Evolutionary conservation across 2,888 invertebrate species (phyloP).

Genomic region (Endotricha flammealis): DNA sequence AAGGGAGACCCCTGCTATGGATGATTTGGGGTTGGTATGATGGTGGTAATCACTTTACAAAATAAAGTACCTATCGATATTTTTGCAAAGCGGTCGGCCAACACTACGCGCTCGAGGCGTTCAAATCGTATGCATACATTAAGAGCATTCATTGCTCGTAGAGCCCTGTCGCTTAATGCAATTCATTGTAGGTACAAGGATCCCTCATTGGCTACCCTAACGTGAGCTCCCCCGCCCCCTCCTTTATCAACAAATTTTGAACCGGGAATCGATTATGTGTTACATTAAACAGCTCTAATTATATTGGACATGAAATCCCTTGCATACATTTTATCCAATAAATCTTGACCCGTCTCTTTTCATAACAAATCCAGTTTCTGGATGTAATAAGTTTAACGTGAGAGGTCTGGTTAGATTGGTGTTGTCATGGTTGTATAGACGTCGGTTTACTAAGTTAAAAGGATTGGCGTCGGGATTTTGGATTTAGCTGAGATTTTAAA

Average conservation of each 20-base stretch:
- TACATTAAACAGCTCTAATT: constrained; percentile 28
- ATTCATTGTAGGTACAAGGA: constrained; percentile 71
- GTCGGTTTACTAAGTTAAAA: constrained; percentile 57
- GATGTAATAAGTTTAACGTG: constrained; percentile 20
- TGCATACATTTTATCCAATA: constrained; percentile 44
- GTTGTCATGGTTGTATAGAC: constrained; percentile 41
- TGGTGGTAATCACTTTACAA: no score
- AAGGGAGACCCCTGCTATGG: no score
- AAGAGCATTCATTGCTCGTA: constrained; percentile 63
- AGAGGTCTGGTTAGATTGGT: constrained; percentile 26
- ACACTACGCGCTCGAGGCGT: constrained; percentile 51
- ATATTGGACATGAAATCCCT: constrained; percentile 33
- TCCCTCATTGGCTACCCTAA: constrained; percentile 41
- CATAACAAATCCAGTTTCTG: constrained; percentile 32
- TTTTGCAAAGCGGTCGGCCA: no score
- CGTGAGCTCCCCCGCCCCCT: constrained; percentile 27
- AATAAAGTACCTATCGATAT: no score
- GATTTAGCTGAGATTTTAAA: constrained; percentile 28
- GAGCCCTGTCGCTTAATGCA: constrained; percentile 67
- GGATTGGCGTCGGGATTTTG: constrained; percentile 49
- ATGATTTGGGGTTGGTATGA: no score
- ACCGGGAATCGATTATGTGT: constrained; percentile 21
- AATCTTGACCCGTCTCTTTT: constrained; percentile 25
- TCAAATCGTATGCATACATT: constrained; percentile 69
- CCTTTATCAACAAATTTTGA: constrained; percentile 18